Evolutionary conservation across 1,140 invertebrate genomes (phyloP), one percentile per base, ranked within the genome.

Genomic region (Aphidius ervi): DNA sequence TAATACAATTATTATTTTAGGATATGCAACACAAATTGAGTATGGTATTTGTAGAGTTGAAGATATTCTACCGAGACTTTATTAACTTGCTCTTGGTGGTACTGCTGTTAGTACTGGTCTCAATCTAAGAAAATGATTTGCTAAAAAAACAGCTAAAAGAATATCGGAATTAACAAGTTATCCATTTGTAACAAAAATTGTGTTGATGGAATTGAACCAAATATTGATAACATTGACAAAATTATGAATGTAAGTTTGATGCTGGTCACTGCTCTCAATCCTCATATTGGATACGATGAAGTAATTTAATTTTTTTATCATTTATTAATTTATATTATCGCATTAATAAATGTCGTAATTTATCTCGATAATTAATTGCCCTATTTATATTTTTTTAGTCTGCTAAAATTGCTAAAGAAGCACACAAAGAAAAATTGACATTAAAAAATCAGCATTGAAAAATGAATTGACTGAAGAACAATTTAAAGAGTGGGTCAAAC

Each of bases 251-350:
- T 99, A 77, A 98, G 95, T 56, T 84, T 99, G 42, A 99, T 99
- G 97, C 82, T 99, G 66, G 97, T 99, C 39, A 99, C 97, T 5
- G 96, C 97, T 1, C 84, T 99, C 5, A 99, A 99, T 83, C 95
- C 95, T 0, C 92, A 99, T 74, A 98, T 99, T 75, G 97, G 95
- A 46, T 99, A 99, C 74, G 97, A 99, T 76, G 98, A 98, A 81
- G 86, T 87, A 72, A 66, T 8, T 57, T 57, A 20, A 6, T 59
- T 61, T 60, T 57, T 41, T 9, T 46, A 37, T 53, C 45, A 48
- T 61, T 55, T 48, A 47, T 65, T 39, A 45, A 50, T 48, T 59
- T n/a, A n/a, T 43, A 9, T 9, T 53, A 54, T 47, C 40, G 31
- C 7, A 23, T 23, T 23, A 23, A 23, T 23, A 8, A 8, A 9